Percentiles rank a stretch among this genome's conserved stretches.
phyloP scores from a whole-genome alignment of 2,888 invertebrate species.

The Stenchaetothrips biformis region DNA sequence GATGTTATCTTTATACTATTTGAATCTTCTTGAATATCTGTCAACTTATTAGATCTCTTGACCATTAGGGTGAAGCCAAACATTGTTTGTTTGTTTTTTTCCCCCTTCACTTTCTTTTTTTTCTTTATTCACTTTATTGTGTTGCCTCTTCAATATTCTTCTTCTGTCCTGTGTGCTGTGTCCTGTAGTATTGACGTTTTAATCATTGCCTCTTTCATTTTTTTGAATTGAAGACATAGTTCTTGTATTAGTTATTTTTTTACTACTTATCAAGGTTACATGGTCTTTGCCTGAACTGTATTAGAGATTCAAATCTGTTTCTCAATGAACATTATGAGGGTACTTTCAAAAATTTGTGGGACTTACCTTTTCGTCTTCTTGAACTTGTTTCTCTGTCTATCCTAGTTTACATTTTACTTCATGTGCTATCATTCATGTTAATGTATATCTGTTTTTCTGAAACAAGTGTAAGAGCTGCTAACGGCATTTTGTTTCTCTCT shows the following conservation, averaged over 20 bases:
- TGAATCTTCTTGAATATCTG: constrained; percentile 19
- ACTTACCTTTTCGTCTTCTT: neutral
- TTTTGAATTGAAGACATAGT: neutral
- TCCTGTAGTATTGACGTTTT: neutral
- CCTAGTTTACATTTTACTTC: neutral
- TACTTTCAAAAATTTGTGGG: too few relatives aligned
- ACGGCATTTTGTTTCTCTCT: too few relatives aligned
- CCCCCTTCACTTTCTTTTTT: neutral
- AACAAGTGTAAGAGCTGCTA: neutral
- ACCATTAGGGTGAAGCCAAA: neutral
- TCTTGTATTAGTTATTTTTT: constrained; percentile 17
- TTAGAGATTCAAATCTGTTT: too few relatives aligned
- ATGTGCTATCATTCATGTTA: neutral
- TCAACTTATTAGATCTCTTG: constrained; percentile 6
- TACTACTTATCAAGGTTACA: neutral
- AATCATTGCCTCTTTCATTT: neutral
- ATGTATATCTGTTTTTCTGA: neutral
- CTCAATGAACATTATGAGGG: too few relatives aligned
- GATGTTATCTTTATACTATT: constrained; percentile 20
- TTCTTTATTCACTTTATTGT: neutral
- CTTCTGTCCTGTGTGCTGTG: constrained; percentile 2
- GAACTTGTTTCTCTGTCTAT: neutral
- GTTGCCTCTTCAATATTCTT: neutral
- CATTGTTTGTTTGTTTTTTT: neutral
- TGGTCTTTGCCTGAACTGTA: neutral